Evolutionary conservation across 1,140 invertebrate species (phyloP).

Genomic region (Schmidtea mediterranea): DNA sequence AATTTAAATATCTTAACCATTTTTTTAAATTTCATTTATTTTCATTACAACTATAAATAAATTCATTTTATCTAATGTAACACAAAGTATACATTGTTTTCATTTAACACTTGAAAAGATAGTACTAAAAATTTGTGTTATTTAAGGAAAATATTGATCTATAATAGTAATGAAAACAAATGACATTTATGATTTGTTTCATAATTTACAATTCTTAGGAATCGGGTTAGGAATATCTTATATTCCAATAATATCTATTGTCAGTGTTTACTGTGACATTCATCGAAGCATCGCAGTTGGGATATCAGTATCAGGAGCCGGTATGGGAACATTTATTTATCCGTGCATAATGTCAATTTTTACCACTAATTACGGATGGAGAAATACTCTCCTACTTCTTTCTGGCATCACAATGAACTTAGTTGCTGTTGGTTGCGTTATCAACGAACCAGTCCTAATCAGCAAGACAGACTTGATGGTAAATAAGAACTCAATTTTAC

Average conservation of each 20-base stretch:
- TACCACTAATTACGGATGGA: constrained; percentile 39
- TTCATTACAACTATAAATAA: too few relatives aligned
- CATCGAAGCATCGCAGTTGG: constrained; percentile 57
- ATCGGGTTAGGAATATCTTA: constrained; percentile 58
- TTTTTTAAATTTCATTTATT: too few relatives aligned
- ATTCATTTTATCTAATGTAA: too few relatives aligned
- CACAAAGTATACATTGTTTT: too few relatives aligned
- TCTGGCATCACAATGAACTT: constrained; percentile 10
- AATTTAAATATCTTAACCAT: too few relatives aligned
- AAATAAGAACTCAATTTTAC: not conserved
- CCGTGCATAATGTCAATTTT: constrained; percentile 34
- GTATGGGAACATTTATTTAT: constrained; percentile 50
- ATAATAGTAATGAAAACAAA: too few relatives aligned
- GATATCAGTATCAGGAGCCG: constrained; percentile 61
- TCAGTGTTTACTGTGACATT: constrained; percentile 63
- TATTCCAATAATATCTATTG: constrained; percentile 53
- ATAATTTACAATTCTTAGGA: constrained; percentile 35
- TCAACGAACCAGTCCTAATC: constrained; percentile 8
- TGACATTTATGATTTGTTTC: too few relatives aligned
- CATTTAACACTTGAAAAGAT: too few relatives aligned
- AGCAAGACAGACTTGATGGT: not conserved
- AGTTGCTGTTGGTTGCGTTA: constrained; percentile 8
- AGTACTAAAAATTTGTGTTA: too few relatives aligned
- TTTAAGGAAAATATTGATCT: too few relatives aligned
- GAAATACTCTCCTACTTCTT: constrained; percentile 30